Conservation (phyloP, 2,113 vertebrate genomes). For the Sinocyclocheilus maitianheensis region DNA sequence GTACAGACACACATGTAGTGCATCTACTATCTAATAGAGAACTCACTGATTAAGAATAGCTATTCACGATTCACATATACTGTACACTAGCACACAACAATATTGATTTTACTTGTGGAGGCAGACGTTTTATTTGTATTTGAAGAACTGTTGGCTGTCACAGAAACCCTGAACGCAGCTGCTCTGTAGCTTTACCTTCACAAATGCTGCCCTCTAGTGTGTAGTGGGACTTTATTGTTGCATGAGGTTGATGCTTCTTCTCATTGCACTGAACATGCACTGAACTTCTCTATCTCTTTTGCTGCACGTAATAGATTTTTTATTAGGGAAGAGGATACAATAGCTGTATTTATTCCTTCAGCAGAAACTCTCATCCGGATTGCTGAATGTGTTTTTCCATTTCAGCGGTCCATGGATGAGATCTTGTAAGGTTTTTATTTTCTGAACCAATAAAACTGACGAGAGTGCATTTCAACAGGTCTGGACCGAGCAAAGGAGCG, state of each 20-base stretch:
- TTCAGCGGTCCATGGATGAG: background rate
- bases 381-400: background rate
- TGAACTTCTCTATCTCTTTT: background rate
- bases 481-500: background rate
- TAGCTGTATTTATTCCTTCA: background rate
- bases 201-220: conserved; percentile 16
- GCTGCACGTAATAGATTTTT: background rate
- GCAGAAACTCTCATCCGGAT: background rate
- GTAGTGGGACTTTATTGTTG: background rate
- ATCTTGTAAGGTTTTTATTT: background rate
- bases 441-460: background rate
- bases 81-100: background rate
- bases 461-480: background rate
- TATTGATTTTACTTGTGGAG: background rate
- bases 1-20: conserved; percentile 16
- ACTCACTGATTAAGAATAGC: background rate
- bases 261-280: background rate
- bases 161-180: background rate
- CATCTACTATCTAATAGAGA: background rate
- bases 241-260: background rate
- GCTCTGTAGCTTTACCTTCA: background rate
- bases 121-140: background rate
- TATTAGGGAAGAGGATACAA: background rate
- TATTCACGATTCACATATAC: background rate
- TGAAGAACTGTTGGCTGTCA: background rate